Conservation (phyloP, 2,888 invertebrate genomes). For the Phalera bucephala region DNA sequence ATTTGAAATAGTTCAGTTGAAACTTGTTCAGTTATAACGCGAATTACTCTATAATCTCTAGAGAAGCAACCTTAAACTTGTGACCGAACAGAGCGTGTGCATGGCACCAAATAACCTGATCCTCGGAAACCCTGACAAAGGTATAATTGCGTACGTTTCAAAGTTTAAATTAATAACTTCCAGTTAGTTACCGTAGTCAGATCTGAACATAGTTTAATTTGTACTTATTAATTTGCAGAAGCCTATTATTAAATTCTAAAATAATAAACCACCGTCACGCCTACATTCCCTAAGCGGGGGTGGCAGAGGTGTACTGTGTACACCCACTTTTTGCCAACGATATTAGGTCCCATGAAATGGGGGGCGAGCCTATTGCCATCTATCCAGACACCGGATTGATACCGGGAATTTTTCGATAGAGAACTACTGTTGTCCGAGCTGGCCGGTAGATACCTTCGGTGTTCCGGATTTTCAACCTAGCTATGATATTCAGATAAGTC, state of each 20-base stretch:
- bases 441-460: too few species aligned
- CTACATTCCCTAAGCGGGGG: too few species aligned
- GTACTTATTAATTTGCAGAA: neutral
- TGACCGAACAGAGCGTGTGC: neutral
- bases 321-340: too few species aligned
- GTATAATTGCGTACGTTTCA: neutral
- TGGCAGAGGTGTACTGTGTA: too few species aligned
- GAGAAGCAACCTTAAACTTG: slow-evolving; percentile 5
- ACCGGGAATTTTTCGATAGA: too few species aligned
- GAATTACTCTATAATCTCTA: slow-evolving; percentile 9
- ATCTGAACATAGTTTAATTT: neutral
- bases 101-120: neutral
- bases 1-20: neutral
- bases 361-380: too few species aligned
- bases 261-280: too few species aligned
- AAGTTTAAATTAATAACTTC: slow-evolving; percentile 16
- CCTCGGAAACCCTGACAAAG: slow-evolving; percentile 11
- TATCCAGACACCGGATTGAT: too few species aligned
- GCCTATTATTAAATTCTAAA: slow-evolving; percentile 1
- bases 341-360: too few species aligned
- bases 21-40: slow-evolving; percentile 9
- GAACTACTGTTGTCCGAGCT: too few species aligned
- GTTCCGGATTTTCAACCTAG: too few species aligned
- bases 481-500: too few species aligned
- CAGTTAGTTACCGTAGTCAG: slow-evolving; percentile 1